Evolutionary conservation across 2,888 invertebrate species (phyloP), one percentile per base, ranked within the genome.

Genomic region (Scotopteryx bipunctaria): DNA sequence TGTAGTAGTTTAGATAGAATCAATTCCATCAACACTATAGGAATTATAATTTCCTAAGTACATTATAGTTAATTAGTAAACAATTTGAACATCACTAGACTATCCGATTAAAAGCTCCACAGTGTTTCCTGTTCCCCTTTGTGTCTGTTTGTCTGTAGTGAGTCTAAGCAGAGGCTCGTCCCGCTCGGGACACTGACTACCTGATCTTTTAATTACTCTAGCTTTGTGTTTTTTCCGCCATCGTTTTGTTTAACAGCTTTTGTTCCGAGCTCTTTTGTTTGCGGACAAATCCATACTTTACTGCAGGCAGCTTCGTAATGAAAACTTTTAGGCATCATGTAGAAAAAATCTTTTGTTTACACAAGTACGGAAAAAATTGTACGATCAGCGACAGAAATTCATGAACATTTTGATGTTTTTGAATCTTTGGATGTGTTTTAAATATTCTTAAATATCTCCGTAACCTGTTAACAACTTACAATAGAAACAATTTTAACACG

Each of bases 141-240:
- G 36, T 36, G 1, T 1, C 6, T 14, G 23, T 27, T n/a, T n/a
- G 46, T 25, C 14, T 27, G 17, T 3, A n/a, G 23, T 6, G n/a
- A n/a, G n/a, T n/a, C n/a, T n/a, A 11, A 50, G 68, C 69, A 69
- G 67, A 59, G 69, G 72, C 72, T 67, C 73, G 73, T 67, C 67
- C 50, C 55, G 43, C 27, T 45, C 51, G 58, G 38, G 42, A 63
- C 61, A 64, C 63, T 64, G 71, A 61, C 76, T 82, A 82, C 83
- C 83, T 83, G 83, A 78, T 78, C 71, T 76, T 76, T 78, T 78
- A 80, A 80, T 82, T 78, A 76, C 71, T 65, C 55, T 57, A 57
- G 59, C 70, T 76, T 76, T 76, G 71, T 71, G 62, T 69, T 63
- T 61, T 61, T 66, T 66, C 63, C 59, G 62, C 46, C 65, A 54